phyloP scores from a whole-genome alignment of 2,888 invertebrate species.

The Stenodema calcarata region DNA sequence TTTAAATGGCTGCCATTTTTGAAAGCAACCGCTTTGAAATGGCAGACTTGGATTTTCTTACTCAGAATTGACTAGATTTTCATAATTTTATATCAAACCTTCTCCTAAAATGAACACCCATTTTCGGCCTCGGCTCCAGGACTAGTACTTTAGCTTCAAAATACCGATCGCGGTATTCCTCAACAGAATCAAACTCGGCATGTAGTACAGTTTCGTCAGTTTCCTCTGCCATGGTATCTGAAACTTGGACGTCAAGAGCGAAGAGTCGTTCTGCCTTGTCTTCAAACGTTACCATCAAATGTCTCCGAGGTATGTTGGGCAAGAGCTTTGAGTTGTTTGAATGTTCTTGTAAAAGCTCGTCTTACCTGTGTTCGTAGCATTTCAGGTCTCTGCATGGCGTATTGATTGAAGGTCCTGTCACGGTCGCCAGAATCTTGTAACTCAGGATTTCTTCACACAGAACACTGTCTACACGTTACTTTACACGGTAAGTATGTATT shows the following conservation, averaged over 20 bases:
- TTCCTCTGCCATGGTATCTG: too few species aligned
- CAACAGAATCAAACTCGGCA: constrained; percentile 26
- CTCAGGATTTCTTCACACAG: too few species aligned
- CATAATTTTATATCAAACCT: too few species aligned
- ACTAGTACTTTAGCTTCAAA: constrained; percentile 6
- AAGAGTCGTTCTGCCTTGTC: constrained; percentile 7
- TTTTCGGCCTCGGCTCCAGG: too few species aligned
- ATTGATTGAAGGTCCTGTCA: background rate
- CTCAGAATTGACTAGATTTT: too few species aligned
- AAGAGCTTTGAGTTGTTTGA: background rate
- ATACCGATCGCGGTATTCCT: constrained; percentile 42
- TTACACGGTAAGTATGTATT: too few species aligned
- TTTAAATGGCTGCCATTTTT: too few species aligned
- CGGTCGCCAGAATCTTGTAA: background rate
- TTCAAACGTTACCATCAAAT: background rate
- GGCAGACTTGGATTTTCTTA: too few species aligned
- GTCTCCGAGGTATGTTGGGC: background rate
- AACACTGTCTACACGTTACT: too few species aligned
- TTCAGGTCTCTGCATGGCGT: background rate
- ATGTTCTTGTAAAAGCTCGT: background rate
- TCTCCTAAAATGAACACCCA: too few species aligned
- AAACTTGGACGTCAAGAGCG: background rate
- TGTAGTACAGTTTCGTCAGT: background rate
- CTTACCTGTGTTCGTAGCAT: background rate
- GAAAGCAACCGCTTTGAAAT: too few species aligned